phyloP scores from a whole-genome alignment of 2,888 invertebrate genomes.

The Pseudococcus jackbeardsleyi region DNA sequence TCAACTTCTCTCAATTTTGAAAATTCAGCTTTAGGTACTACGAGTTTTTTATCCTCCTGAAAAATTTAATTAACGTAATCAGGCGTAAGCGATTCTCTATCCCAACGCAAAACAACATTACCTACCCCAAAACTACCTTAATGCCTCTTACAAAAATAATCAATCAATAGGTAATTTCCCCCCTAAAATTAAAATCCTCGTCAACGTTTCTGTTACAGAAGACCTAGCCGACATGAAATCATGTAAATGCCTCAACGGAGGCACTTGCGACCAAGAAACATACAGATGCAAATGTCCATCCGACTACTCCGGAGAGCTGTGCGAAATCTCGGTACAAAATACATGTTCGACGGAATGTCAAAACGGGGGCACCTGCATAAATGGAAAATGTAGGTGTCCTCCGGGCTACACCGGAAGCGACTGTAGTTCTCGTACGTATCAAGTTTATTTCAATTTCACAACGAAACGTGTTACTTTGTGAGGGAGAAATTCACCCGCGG shows the following conservation, averaged over 20 bases:
- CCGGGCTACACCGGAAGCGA: slow-evolving; percentile 64
- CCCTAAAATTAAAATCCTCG: background rate
- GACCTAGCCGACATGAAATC: slow-evolving; percentile 52
- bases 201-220: slow-evolving; percentile 28
- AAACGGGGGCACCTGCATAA: slow-evolving; percentile 71
- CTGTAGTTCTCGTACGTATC: slow-evolving; percentile 63
- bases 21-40: too few relatives aligned
- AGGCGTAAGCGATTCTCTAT: too few relatives aligned
- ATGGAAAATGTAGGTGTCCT: slow-evolving; percentile 71
- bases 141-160: too few relatives aligned
- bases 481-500: background rate
- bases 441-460: slow-evolving; percentile 25
- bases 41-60: too few relatives aligned
- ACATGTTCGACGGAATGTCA: slow-evolving; percentile 70
- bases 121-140: too few relatives aligned
- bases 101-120: too few relatives aligned
- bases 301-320: slow-evolving; percentile 69
- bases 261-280: slow-evolving; percentile 70
- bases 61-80: too few relatives aligned
- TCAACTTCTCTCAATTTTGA: too few relatives aligned
- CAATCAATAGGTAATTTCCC: too few relatives aligned
- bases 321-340: slow-evolving; percentile 67
- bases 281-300: slow-evolving; percentile 70
- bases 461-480: background rate
- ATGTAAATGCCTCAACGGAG: slow-evolving; percentile 70